These are phyloP conservation scores for Asarcornis scutulata DNA, from an alignment of 2,113 vertebrate genomes.

Conservation along the genomic window DNA sequence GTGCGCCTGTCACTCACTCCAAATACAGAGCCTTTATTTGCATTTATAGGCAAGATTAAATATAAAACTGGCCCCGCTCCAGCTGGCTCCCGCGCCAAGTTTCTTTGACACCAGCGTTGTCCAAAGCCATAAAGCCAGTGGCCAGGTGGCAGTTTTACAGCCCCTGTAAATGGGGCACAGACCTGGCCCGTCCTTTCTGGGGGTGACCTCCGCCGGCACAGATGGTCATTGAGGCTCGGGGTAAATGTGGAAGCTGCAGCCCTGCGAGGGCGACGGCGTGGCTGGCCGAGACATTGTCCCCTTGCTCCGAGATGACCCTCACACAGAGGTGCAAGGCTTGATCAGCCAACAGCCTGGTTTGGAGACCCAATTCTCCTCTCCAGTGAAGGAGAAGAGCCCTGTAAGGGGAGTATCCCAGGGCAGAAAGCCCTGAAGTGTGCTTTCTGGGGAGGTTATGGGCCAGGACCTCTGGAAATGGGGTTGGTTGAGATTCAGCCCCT, in stretches of 20 bases:
- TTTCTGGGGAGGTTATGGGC: not conserved
- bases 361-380: not conserved
- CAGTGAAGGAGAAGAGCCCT: not conserved
- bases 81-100: conserved; percentile 32
- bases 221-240: not conserved
- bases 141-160: conserved; percentile 16
- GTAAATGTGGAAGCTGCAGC: not conserved
- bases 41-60: conserved; percentile 68
- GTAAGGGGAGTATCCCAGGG: not conserved
- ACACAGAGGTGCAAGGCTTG: not conserved
- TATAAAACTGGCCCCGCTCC: conserved; percentile 63
- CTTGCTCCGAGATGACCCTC: not conserved
- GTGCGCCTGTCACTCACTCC: conserved; percentile 12
- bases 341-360: not conserved
- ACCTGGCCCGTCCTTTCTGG: not conserved
- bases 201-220: not conserved
- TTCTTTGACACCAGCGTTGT: conserved; percentile 26
- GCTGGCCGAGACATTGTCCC: fast-evolving
- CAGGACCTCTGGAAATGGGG: not conserved
- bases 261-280: fast-evolving
- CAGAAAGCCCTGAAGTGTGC: not conserved
- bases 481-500: not conserved
- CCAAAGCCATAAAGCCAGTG: conserved; percentile 3
- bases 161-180: not conserved
- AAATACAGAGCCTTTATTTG: conserved; percentile 66